Percentiles rank a stretch among this genome's conserved stretches.
phyloP scores from a whole-genome alignment of 2,888 invertebrate species.

The Phyllotreta striolata region DNA sequence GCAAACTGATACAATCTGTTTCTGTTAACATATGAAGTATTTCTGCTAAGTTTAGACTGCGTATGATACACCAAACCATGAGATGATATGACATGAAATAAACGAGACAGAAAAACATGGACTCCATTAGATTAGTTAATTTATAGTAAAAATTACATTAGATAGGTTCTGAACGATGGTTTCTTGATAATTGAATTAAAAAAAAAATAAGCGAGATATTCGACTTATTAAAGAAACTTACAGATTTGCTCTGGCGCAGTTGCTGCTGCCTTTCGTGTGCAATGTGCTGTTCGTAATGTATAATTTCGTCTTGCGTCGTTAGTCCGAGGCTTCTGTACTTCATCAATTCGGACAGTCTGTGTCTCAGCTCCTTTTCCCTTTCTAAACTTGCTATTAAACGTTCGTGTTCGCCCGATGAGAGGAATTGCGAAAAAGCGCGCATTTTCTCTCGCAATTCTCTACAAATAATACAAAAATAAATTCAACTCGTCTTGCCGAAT shows the following conservation, averaged over 20 bases:
- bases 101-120: conserved; percentile 36
- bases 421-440: conserved; percentile 87
- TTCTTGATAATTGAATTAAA: neutral
- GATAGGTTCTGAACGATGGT: no score
- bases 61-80: conserved; percentile 65
- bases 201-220: neutral
- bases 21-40: conserved; percentile 56
- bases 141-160: neutral
- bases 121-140: conserved; percentile 9
- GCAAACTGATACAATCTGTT: conserved; percentile 72
- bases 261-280: conserved; percentile 62
- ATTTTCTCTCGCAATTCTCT: conserved; percentile 85
- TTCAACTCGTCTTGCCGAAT: no score
- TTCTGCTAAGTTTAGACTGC: conserved; percentile 66
- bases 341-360: conserved; percentile 82
- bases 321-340: conserved; percentile 88
- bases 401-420: conserved; percentile 85
- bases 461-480: conserved; percentile 7
- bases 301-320: conserved; percentile 82
- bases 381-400: conserved; percentile 80
- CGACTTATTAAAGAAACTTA: conserved; percentile 57
- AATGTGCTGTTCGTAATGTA: conserved; percentile 85
- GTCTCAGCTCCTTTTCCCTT: conserved; percentile 84
- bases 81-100: conserved; percentile 44
- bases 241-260: conserved; percentile 70